These are phyloP conservation scores for Mustela erminea DNA, from an alignment of 2,797 vertebrate genomes.

Conservation along the genomic window DNA sequence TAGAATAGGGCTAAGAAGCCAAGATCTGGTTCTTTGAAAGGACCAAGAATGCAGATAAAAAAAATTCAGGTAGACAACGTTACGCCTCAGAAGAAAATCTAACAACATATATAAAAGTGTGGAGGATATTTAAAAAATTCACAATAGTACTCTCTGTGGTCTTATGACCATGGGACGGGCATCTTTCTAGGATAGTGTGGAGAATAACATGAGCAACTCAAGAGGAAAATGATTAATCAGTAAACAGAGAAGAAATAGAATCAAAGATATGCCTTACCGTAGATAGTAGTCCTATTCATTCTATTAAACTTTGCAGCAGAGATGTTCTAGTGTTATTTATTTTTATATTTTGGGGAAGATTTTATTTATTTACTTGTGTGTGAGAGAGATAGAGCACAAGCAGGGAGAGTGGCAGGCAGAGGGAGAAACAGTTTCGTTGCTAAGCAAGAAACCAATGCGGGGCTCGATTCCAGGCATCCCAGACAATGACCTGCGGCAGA, in stretches of 20 bases:
- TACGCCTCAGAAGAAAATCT: background rate
- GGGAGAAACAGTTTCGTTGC: too few relatives aligned
- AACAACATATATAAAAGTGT: background rate
- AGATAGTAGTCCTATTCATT: background rate
- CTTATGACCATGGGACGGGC: background rate
- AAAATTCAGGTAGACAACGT: background rate
- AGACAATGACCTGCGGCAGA: too few relatives aligned
- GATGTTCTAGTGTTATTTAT: background rate
- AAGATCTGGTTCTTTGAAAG: background rate
- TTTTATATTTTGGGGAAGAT: too few relatives aligned
- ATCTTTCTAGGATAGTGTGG: background rate
- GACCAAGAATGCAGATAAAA: background rate
- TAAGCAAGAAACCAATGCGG: too few relatives aligned
- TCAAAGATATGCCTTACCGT: background rate
- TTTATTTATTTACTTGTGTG: too few relatives aligned
- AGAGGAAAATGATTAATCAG: background rate
- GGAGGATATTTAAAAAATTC: background rate
- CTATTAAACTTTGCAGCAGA: background rate
- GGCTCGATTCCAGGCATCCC: too few relatives aligned
- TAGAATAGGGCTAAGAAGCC: background rate
- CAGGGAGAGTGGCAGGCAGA: too few relatives aligned
- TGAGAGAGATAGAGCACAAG: too few relatives aligned
- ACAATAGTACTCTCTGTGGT: background rate
- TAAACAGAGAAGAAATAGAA: background rate
- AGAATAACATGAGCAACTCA: background rate